Evolutionary conservation across 2,113 vertebrate genomes (phyloP), one percentile per base, ranked within the genome.

Genomic region (Cochlearius cochlearius): DNA sequence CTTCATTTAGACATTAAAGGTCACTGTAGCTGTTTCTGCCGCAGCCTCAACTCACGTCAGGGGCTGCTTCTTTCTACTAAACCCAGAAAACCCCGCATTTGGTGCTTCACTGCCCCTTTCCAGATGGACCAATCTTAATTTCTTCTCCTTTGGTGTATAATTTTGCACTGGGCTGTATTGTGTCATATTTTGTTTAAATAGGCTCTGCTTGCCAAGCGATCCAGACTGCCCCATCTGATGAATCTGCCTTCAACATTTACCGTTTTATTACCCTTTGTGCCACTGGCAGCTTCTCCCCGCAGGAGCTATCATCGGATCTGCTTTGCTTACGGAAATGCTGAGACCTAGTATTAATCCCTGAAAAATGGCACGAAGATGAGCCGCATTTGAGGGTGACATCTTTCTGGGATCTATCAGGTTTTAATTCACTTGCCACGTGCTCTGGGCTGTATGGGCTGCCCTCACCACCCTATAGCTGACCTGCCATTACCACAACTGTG

Each of bases 221-320:
- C 90, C 85, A 88, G 81, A 86, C 82, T 88, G 72, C 82, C 64
- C 75, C 3, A 4, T 83, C 84, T 95, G 71, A 93, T 88, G 78
- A 95, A 95, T 90, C 82, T 92, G 69, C 88, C 84, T 85, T 91
- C 77, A 68, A 15, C 66, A 91, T 93, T 90, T 94, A 84, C 80
- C 0, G 0, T 86, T 95, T 91, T 86, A 81, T 92, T 92, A 92
- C 82, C 82, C 82, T 92, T 79, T 88, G 45, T 90, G 85, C 85
- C 82, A 83, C n/a, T 27, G 75, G 75, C 78, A 94, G 74, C 75
- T 77, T 63, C 75, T 77, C 41, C 88, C 75, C 0, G 10, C 78
- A 77, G 78, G 39, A 96, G 53, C 74, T n/a, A n/a, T n/a, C 45
- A 86, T 66, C 10, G 4, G 81, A 88, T 58, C 55, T 68, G 58